Base-by-base conservation (phyloP, 2,113 vertebrate species). In the Nesospiza acunhae region DNA sequence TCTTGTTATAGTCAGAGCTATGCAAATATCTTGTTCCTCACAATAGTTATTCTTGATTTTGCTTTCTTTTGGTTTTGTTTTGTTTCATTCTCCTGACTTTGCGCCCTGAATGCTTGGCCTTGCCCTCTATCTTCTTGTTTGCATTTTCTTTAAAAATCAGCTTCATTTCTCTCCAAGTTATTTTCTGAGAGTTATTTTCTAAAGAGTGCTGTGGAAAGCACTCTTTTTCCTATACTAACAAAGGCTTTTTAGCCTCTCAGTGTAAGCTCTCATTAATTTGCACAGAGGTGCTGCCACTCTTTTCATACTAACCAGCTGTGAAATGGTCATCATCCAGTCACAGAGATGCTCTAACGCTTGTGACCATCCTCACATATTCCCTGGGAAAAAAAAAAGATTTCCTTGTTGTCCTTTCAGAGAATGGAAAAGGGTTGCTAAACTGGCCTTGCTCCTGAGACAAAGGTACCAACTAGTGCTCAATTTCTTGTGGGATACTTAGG, bases 401-500 rank as follows among this genome's bases (percentile, higher is more conserved):
- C 39, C 47, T 44, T 18, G 27, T 63, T 81, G 49, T 59, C 27
- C 35, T 73, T 16, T 15, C 15, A 0, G 2, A 62, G 49, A 63
- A 24, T 35, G 31, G 44, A 50, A 72, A 37, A 90, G 2, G 2
- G 4, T 49, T 68, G 9, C 13, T 68, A 44, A 55, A 15, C 28
- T 16, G 7, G 31, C 23, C n/a, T 73, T 58, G 18, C 8, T 41
- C 15, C 19, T 39, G 20, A 41, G 17, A 63, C 22, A 63, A 41
- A 84, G 22, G 17, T 15, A 23, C 4, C 1, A 1, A 5, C 3
- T 7, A 6, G 20, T 50, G 30, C 35, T 59, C 1, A 3, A 1
- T 13, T n/a, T 87, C 46, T 53, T n/a, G 14, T 15, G 1, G 8
- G 13, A 64, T 69, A 5, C 50, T 79, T 8, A 2, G 41, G 47